Evolutionary conservation across 2,113 vertebrate species (phyloP), one percentile per base, ranked within the genome.

Genomic region (Apteryx owenii): DNA sequence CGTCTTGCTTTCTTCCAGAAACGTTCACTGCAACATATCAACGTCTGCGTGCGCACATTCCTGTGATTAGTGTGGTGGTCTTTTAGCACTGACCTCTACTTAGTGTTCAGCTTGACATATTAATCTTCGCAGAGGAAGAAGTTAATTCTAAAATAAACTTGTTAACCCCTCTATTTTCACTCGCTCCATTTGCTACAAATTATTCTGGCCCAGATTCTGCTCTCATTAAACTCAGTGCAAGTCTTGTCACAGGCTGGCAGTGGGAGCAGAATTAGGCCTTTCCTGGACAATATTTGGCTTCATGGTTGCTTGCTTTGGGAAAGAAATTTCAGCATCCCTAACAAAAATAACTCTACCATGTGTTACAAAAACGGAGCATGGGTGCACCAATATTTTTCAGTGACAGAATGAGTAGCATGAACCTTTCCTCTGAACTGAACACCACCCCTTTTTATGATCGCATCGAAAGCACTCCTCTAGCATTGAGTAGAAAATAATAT

Each of bases 61-160:
- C 87, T 7, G 4, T 96, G 95, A 97, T 96, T 96, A 96, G 79
- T 91, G 87, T 61, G 77, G 68, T 93, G 79, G 93, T 90, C 89
- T 95, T 97, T 88, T 94, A 92, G 80, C 81, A 90, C 81, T 92
- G 94, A 96, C 92, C 90, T 94, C 94, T 93, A 89, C 84, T 94
- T 81, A 94, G 68, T 78, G 77, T 94, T 89, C 72, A 91, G 72
- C 66, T 73, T 95, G 96, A 97, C 86, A 65, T 88, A 94, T 93
- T 95, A 94, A 90, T 96, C 95, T 96, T 94, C 0, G 0, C 62
- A 0, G 1, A 95, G 90, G 81, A 83, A 90, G 84, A 97, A 96
- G 87, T 97, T 96, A 96, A 95, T 96, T 97, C 93, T 96, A 87
- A 95, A 96, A 96, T 85, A 96, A 95, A 90, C 82, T 93, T 78